Base-by-base conservation (phyloP, 2,113 vertebrate species). In the Antigone vipio region DNA sequence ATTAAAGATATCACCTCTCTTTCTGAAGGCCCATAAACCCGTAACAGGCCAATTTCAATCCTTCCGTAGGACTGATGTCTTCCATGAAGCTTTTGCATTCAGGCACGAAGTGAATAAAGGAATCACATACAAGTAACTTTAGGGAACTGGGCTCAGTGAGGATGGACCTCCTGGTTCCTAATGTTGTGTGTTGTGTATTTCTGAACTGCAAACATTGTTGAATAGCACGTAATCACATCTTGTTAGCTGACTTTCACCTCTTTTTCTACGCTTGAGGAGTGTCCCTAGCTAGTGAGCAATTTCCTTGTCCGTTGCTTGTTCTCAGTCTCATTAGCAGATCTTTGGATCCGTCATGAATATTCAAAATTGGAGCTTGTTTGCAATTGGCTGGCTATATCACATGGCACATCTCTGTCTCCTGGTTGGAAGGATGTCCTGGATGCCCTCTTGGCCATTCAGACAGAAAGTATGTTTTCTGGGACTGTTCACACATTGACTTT, bases 161-260 rank as follows among this genome's bases (percentile, higher is more conserved):
- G 21, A 16, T 40, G 59, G 52, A 40, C 47, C 47, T 86, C 11
- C 76, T 67, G 34, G 24, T 52, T 82, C 38, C 50, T 38, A 6
- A 11, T 9, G 22, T 15, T 27, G 7, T 4, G 9, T 47, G 19
- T 34, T n/a, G 32, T 12, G 4, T 7, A 7, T 45, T 53, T 64
- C 11, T 55, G 56, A 69, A 22, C 22, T 15, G 34, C 56, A 60
- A 26, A 21, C 9, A 3, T 4, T 24, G 42, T 12, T 34, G 20
- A 30, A 12, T 17, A 68, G 30, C 1, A 0, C 19, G 4, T 21
- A 29, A 80, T 15, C 26, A 27, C 1, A 0, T n/a, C 69, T 24
- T 9, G 3, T 73, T 45, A 11, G 23, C 21, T 18, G 22, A 15
- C 47, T 50, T 85, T 44, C 40, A 27, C 24, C 24, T 63, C 53